These are phyloP conservation scores for Cottoperca gobio DNA, from an alignment of 2,797 vertebrate species.

Conservation along the genomic window DNA sequence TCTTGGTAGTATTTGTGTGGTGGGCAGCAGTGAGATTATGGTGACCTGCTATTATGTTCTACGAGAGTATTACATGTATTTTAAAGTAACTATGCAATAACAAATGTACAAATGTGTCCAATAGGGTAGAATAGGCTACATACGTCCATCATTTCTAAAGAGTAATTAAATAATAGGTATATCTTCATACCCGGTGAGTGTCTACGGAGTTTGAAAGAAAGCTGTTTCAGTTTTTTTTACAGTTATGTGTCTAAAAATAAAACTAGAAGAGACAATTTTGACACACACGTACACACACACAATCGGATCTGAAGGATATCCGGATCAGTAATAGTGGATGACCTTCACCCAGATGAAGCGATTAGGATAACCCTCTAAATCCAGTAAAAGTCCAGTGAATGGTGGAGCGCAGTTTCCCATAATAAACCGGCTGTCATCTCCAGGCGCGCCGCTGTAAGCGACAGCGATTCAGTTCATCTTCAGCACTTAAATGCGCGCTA, in stretches of 20 bases:
- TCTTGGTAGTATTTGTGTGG: background rate
- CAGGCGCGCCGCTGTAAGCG: conserved; percentile 46
- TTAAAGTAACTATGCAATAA: conserved; percentile 12
- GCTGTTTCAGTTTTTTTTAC: background rate
- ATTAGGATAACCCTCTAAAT: conserved; percentile 45
- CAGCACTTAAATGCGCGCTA: conserved; percentile 47
- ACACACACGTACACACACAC: conserved; percentile 14
- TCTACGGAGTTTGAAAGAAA: background rate
- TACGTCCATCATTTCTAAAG: background rate
- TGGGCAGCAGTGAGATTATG: background rate
- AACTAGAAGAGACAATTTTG: conserved; percentile 3
- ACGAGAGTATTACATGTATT: background rate
- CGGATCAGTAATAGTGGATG: conserved; percentile 47
- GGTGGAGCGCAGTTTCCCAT: conserved; percentile 44
- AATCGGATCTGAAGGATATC: conserved; percentile 32
- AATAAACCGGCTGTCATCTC: conserved; percentile 55
- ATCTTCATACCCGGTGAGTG: background rate
- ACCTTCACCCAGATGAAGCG: conserved; percentile 67
- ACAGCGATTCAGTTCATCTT: conserved; percentile 46
- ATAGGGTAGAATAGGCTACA: background rate
- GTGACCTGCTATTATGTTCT: background rate
- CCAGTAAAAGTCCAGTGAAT: conserved; percentile 50
- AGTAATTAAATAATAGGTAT: background rate
- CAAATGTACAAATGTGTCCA: background rate
- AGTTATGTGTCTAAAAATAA: conserved; percentile 8